Base-by-base conservation (phyloP, 2,888 invertebrate species). In the Sussaba pulchella region DNA sequence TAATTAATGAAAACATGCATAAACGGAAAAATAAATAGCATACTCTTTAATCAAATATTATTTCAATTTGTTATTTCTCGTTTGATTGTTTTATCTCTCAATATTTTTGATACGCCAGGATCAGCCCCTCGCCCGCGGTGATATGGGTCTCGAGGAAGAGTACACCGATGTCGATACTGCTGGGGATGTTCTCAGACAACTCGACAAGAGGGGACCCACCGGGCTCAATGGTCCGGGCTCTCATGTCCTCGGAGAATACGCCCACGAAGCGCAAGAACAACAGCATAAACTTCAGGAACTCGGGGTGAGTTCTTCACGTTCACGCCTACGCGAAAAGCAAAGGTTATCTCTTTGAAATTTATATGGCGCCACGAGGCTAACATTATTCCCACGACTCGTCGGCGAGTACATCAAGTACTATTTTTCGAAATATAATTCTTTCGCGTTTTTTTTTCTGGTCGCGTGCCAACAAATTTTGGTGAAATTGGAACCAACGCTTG, bases 201-300 rank as follows among this genome's bases (percentile, higher is more conserved):
- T 88, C 50, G 86, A 86, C 83, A 89, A 89, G 77, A 84, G 89
- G 71, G 88, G 86, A 66, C 86, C 86, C 61, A 83, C 74, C 50
- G 82, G 85, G 14, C 69, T 86, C 39, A 85, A 87, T 61, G 82
- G 85, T 45, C 78, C 87, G 84, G 85, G 78, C 80, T 86, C 59
- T 84, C 86, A 79, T 82, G 87, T 41, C 43, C 81, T 85, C 41
- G 84, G 86, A 17, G 83, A 85, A 59, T 87, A 85, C 82, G 73
- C 78, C 41, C 77, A 83, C 10, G 83, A 89, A n/a, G n/a, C n/a
- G 79, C 81, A 82, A 39, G 85, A 87, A 36, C 84, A 85, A 39
- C 84, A 84, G 41, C 78, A 81, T 39, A 86, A 87, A 81, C 83
- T 88, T 45, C 82, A 82, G 26, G 85, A 88, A 45, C 82, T 87